Conservation (phyloP, 2,888 invertebrate genomes). For the Melolontha melolontha region DNA sequence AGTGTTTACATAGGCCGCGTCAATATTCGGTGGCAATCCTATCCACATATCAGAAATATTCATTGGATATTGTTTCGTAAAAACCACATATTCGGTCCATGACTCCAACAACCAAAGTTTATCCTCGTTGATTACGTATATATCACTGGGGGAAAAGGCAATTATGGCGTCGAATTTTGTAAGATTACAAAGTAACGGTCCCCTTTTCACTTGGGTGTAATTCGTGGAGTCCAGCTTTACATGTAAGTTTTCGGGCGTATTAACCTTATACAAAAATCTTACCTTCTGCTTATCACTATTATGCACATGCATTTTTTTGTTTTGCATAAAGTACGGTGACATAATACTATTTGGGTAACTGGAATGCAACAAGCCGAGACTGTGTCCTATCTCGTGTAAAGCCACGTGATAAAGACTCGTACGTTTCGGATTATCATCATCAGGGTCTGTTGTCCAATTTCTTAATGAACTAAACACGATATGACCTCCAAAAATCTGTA, state of each 20-base stretch:
- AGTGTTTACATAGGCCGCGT: constrained; percentile 42
- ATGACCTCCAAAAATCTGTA: constrained; percentile 7
- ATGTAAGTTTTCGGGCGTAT: not conserved
- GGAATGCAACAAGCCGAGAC: constrained; percentile 49
- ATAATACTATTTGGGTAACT: constrained; percentile 43
- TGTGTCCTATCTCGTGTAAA: constrained; percentile 52
- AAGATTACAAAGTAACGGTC: constrained; percentile 5
- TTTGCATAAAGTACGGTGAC: constrained; percentile 22
- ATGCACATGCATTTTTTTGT: not conserved
- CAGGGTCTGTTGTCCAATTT: constrained; percentile 40
- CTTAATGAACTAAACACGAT: constrained; percentile 37
- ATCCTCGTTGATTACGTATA: constrained; percentile 43
- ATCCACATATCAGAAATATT: constrained; percentile 36
- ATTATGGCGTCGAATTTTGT: constrained; percentile 39
- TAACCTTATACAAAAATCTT: not conserved
- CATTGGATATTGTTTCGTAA: constrained; percentile 18
- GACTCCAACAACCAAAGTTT: constrained; percentile 12
- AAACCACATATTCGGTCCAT: constrained; percentile 16
- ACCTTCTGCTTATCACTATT: not conserved
- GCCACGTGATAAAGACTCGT: constrained; percentile 47
- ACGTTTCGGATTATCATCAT: not conserved
- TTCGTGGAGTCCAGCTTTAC: not conserved
- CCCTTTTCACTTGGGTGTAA: not conserved
- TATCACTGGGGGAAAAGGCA: constrained; percentile 16
- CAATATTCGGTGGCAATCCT: constrained; percentile 36